A percentile compares a stretch with the other conserved stretches of the same genome.
phyloP scores from a whole-genome alignment of 2,797 vertebrate genomes.

The Chaetophractus vellerosus region DNA sequence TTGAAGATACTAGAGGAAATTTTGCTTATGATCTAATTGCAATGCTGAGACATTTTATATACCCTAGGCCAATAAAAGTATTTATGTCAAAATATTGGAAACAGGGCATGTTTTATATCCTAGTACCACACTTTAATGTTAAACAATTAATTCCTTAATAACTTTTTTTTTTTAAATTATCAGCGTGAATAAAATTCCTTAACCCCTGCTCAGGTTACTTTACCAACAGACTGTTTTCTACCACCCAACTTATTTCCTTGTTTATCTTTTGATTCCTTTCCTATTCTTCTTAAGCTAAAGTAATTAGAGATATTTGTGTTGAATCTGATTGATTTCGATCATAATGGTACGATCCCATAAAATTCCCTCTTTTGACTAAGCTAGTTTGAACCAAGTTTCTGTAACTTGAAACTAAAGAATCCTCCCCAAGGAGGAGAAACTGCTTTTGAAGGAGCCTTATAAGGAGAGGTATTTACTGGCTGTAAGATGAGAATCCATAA shows the following conservation, averaged over 20 bases:
- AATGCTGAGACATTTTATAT: background rate
- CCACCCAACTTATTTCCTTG: background rate
- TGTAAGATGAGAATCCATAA: conserved; percentile 8
- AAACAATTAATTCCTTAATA: conserved; percentile 6
- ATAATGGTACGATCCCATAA: background rate
- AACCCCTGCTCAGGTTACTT: background rate
- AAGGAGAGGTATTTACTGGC: background rate
- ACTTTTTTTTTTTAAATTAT: background rate
- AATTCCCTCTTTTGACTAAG: conserved; percentile 2
- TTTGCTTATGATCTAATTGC: background rate
- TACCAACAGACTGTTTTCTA: background rate
- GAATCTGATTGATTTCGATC: background rate
- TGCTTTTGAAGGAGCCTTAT: background rate
- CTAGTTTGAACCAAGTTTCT: background rate
- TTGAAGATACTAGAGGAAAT: background rate
- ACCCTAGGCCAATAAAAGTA: background rate
- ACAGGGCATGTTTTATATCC: background rate
- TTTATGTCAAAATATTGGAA: background rate
- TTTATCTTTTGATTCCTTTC: background rate
- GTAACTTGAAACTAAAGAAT: background rate
- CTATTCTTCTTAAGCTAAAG: background rate
- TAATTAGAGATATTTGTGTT: background rate
- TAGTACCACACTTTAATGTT: background rate
- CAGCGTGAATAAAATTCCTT: background rate
- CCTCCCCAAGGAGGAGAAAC: background rate